Base-by-base conservation (phyloP, 2,113 vertebrate species). In the Pagrus major region DNA sequence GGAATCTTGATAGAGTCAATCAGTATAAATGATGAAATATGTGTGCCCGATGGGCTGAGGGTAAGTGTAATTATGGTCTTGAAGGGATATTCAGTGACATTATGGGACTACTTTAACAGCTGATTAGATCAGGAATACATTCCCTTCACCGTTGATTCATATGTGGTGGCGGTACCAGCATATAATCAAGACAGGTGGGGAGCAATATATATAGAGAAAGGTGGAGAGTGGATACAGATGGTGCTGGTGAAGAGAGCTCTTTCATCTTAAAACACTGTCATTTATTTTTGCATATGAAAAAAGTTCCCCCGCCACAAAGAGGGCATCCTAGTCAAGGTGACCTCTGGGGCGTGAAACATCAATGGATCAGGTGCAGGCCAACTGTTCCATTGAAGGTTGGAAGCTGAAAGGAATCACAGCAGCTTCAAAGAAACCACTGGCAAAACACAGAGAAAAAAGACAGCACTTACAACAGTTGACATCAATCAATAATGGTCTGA, bases 301-400 rank as follows among this genome's bases (percentile, higher is more conserved):
- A 91, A 74, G 46, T 80, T 74, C 54, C 35, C 58, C 27, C 12
- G 15, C 55, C 46, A 72, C 63, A 79, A 81, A 88, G 66, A 76
- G 68, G 21, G 56, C 42, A 58, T 21, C 51, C 59, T 37, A 9
- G 74, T 71, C 65, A 90, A 87, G 82, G 69, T 84, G 82, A 93
- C 87, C 82, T 86, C 70, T 78, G 47, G 66, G 80, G 70, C 29
- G 23, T 59, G 80, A 82, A 84, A 88, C 87, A 89, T 92, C 90
- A 93, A 91, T 86, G 80, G 78, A 83, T 89, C 87, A 90, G 89
- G 91, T 86, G 86, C 77, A 67, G 80, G 51, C 55, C 54, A 86
- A 81, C 89, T 77, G 83, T 76, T 91, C 79, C 31, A 76, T 79
- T 86, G 85, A 89, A 89, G 78, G 41, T 74, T 67, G 52, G 44